Conservation (phyloP, 37 sponge, comb jelly and placozoan species). For the Aplysina aerophoba region DNA sequence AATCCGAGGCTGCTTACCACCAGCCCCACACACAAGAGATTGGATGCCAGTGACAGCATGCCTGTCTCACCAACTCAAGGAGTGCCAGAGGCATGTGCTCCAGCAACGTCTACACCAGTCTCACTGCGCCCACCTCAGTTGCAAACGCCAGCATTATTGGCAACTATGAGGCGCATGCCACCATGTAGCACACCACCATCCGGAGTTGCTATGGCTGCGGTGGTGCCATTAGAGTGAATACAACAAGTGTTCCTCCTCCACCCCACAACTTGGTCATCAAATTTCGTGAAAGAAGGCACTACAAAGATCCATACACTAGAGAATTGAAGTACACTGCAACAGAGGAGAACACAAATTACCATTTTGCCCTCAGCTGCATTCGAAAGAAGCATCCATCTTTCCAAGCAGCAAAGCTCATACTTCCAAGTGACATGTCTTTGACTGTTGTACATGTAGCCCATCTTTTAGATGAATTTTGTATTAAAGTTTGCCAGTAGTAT, state of each 20-base stretch:
- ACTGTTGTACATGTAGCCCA: no score
- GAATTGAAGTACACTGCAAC: slow-evolving; percentile 1
- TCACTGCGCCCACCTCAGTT: neutral
- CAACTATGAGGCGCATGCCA: neutral
- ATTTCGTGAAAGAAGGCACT: slow-evolving; percentile 4
- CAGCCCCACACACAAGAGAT: no score
- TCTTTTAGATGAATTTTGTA: no score
- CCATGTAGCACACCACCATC: neutral
- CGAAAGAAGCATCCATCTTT: slow-evolving; percentile 24
- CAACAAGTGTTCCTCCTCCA: slow-evolving; percentile 8
- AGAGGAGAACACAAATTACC: slow-evolving; percentile 15
- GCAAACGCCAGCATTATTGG: neutral
- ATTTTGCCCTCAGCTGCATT: slow-evolving; percentile 7
- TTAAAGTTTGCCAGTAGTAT: no score
- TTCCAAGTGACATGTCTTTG: neutral
- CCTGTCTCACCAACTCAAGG: no score
- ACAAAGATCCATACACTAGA: slow-evolving; percentile 12
- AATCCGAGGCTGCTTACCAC: no score
- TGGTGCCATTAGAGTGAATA: neutral
- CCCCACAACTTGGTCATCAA: slow-evolving; percentile 22
- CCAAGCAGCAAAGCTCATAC: neutral
- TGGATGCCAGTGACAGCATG: no score
- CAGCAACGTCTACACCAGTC: no score
- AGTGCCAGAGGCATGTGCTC: no score
- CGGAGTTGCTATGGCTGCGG: slow-evolving; percentile 23